Evolutionary conservation across 2,113 vertebrate genomes (phyloP).

Genomic region (Corythoichthys haematopterus): DNA sequence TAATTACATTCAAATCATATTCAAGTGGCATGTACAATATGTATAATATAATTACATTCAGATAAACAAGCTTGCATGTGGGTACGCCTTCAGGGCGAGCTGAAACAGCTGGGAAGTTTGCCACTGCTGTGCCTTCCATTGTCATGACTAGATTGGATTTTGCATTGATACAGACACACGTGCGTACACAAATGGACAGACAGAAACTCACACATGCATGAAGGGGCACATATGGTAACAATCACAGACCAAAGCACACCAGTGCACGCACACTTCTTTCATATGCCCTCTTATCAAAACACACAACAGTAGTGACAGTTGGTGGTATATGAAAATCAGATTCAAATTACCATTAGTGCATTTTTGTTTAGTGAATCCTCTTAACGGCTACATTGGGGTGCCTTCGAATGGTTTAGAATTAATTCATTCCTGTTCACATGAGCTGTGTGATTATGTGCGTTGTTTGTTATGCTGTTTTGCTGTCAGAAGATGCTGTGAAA

Average conservation of each 20-base stretch:
- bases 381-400: conserved; percentile 52
- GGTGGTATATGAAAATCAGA: conserved; percentile 65
- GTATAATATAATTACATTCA: conserved; percentile 58
- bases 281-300: conserved; percentile 47
- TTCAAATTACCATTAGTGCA: conserved; percentile 56
- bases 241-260: conserved; percentile 8
- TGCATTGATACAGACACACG: conserved; percentile 21
- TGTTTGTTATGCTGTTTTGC: conserved; percentile 18
- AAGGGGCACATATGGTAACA: conserved; percentile 16
- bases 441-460: conserved; percentile 16
- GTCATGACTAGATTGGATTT: conserved; percentile 48
- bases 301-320: conserved; percentile 61
- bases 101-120: conserved; percentile 53
- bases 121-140: conserved; percentile 39
- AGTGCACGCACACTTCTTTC: conserved; percentile 19
- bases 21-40: conserved; percentile 36
- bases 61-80: conserved; percentile 48
- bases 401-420: conserved; percentile 34
- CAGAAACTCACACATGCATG: conserved; percentile 3
- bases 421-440: conserved; percentile 23
- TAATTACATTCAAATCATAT: conserved; percentile 48
- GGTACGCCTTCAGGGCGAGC: conserved; percentile 43
- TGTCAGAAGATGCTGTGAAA: conserved; percentile 23
- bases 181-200: conserved; percentile 2
- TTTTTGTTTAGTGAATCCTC: conserved; percentile 61